phyloP scores from a whole-genome alignment of 2,888 invertebrate genomes.

The Trichopria drosophilae region DNA sequence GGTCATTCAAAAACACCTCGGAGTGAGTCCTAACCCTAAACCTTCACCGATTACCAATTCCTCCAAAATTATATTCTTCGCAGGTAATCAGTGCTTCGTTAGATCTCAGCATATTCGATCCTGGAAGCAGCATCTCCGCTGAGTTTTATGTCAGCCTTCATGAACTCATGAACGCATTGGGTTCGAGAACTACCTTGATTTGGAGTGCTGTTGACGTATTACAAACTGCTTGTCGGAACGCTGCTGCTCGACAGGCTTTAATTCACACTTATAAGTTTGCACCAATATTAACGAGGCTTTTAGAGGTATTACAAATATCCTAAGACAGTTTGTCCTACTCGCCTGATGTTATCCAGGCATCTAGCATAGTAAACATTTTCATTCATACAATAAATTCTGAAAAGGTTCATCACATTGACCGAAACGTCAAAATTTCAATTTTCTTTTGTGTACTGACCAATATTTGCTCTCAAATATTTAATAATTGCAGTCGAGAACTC shows the following conservation, averaged over 20 bases:
- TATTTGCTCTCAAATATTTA: too few species aligned
- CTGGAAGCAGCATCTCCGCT: slow-evolving; percentile 66
- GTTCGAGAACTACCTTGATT: slow-evolving; percentile 63
- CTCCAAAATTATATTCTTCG: slow-evolving; percentile 38
- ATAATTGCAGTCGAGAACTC: neutral
- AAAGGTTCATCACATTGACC: too few species aligned
- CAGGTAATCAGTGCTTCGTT: slow-evolving; percentile 68
- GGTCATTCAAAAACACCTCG: slow-evolving; percentile 51
- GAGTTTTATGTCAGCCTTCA: slow-evolving; percentile 71
- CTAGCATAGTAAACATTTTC: too few species aligned
- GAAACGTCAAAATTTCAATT: too few species aligned
- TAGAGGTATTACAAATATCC: slow-evolving; percentile 58
- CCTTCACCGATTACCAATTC: neutral
- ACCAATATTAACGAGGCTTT: slow-evolving; percentile 66
- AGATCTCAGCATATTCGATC: slow-evolving; percentile 70
- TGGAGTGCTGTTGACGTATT: slow-evolving; percentile 72
- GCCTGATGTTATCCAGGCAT: too few species aligned
- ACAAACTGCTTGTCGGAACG: slow-evolving; percentile 66
- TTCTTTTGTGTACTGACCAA: too few species aligned
- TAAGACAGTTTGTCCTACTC: neutral
- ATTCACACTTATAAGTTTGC: slow-evolving; percentile 73
- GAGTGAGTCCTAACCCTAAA: slow-evolving; percentile 40
- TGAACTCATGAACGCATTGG: slow-evolving; percentile 66
- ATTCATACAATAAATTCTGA: too few species aligned
- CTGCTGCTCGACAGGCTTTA: slow-evolving; percentile 65